Conservation (phyloP, 2,113 vertebrate species). For the Myiagra hebetior region DNA sequence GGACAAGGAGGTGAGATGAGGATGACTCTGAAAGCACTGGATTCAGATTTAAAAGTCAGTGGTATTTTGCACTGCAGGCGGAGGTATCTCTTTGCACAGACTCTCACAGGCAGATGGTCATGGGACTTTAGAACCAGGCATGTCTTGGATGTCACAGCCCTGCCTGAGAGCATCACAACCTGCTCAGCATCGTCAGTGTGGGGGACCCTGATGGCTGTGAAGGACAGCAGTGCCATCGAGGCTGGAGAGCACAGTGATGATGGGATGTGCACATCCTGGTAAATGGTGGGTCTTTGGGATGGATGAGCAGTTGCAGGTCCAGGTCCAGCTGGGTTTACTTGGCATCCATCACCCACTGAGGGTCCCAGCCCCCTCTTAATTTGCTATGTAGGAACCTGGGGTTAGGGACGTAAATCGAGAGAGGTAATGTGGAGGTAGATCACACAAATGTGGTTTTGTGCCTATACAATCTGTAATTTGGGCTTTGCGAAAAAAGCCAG, state of each 20-base stretch:
- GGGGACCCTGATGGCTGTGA: not conserved
- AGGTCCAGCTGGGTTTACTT: not conserved
- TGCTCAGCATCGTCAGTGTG: not conserved
- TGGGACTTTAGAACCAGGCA: not conserved
- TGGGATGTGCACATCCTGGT: not conserved
- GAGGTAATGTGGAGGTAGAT: not conserved
- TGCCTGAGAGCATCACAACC: fast-evolving
- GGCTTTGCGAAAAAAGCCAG: not conserved
- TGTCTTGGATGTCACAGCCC: not conserved
- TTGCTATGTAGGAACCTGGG: not conserved
- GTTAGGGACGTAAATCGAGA: not conserved
- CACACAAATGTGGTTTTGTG: not conserved
- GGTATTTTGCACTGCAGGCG: fast-evolving
- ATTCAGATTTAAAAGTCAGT: not conserved
- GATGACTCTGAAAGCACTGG: not conserved
- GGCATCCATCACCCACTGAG: not conserved
- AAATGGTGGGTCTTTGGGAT: not conserved
- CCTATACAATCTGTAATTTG: not conserved
- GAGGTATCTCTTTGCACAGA: fast-evolving
- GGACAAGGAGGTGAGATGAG: not conserved
- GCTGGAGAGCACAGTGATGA: not conserved
- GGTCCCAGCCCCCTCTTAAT: not conserved
- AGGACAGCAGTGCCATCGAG: fast-evolving
- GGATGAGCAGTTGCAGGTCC: not conserved
- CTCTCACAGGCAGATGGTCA: not conserved